Base-by-base conservation (phyloP, 2,888 invertebrate species). In the Anorthoa munda region DNA sequence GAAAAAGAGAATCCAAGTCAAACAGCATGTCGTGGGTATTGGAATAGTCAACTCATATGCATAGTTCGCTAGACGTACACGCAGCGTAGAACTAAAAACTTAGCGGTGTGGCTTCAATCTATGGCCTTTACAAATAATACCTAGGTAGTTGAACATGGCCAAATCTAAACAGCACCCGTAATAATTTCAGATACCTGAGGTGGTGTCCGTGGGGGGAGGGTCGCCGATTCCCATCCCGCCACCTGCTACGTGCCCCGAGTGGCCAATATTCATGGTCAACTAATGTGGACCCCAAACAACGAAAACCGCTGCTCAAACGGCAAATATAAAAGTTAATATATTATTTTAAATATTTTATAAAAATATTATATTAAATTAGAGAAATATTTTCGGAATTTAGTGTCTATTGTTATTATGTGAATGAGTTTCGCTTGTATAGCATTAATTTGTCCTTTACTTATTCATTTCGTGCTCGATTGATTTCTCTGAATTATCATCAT, bases 221-320 rank as follows among this genome's bases (percentile, higher is more conserved):
- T 96, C 96, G 0, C 96, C 96, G 0, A 87, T 96, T 66, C 96
- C 96, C 31, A 94, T 96, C 53, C 94, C 95, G 12, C 93, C 95
- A 15, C 95, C 96, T 4, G 94, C 94, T n/a, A 93, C 95, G 26
- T 95, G 95, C 84, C 93, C 94, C 13, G 96, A 96, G 64, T 96
- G 96, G 96, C 96, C 96, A 0, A 93, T 96, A 68, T 96, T 93
- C 80, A 96, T 96, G 94, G 96, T 96, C 85, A 96, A 96, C 87
- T 96, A 91, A 88, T 60, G 58, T 68, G 59, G 15, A 66, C 26
- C n/a, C 31, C n/a, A 55, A 23, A 81, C 79, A 80, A 79, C 76
- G 74, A 81, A 70, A 39, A 74, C 60, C 65, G 68, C 60, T 72
- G 60, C 77, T 75, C 72, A 70, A 68, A 55, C 50, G 55, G 70